A percentile compares a stretch with the other conserved stretches of the same genome.
Conservation (phyloP, 2,888 invertebrate species). For the Monopis laevigella region DNA sequence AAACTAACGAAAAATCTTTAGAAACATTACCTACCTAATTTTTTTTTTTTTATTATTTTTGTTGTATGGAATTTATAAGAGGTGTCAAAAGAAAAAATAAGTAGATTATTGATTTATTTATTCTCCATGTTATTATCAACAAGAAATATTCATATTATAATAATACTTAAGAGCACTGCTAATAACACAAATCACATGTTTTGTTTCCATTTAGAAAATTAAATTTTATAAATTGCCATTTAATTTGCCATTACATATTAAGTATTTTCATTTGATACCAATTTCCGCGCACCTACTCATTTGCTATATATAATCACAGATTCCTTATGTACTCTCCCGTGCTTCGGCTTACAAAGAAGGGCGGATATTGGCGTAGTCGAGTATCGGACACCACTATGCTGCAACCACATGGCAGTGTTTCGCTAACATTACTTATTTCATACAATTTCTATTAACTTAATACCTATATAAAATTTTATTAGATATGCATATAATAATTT, state of each 20-base stretch:
- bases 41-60: neutral
- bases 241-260: constrained; percentile 8
- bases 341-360: neutral
- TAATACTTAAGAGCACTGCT: constrained; percentile 60
- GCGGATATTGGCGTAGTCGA: constrained; percentile 7
- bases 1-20: too few relatives aligned
- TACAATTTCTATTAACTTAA: too few relatives aligned
- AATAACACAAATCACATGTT: constrained; percentile 47
- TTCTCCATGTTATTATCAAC: constrained; percentile 57
- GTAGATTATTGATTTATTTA: constrained; percentile 49
- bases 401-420: too few relatives aligned
- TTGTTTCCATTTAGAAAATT: constrained; percentile 37
- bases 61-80: neutral
- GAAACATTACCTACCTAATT: too few relatives aligned
- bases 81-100: constrained; percentile 17
- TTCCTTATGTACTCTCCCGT: constrained; percentile 49
- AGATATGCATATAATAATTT: too few relatives aligned
- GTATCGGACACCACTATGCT: too few relatives aligned
- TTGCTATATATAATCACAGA: constrained; percentile 61
- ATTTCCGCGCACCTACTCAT: constrained; percentile 39
- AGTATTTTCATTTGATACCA: constrained; percentile 26
- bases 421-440: neutral
- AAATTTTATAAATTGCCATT: constrained; percentile 7
- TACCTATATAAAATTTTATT: too few relatives aligned
- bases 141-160: constrained; percentile 60